These are phyloP conservation scores for Tribolium freemani DNA, from an alignment of 2,888 invertebrate genomes.

Conservation along the genomic window DNA sequence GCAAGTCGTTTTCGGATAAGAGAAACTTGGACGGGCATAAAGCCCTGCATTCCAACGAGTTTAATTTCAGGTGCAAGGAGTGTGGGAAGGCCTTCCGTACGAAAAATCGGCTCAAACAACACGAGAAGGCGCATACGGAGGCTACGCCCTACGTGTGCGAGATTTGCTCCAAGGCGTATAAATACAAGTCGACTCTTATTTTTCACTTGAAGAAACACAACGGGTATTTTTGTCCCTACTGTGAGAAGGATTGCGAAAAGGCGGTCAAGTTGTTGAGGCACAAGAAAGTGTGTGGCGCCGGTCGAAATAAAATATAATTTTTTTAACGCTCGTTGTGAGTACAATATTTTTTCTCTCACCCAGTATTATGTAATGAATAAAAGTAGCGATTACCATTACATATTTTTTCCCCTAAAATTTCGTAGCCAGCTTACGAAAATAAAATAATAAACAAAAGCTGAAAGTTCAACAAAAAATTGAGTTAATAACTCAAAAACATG, in stretches of 20 bases:
- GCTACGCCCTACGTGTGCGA: constrained; percentile 58
- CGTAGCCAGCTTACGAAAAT: no score
- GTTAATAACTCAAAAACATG: no score
- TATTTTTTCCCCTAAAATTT: no score
- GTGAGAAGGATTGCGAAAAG: constrained; percentile 48
- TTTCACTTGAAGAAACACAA: constrained; percentile 61
- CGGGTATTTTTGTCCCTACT: constrained; percentile 49
- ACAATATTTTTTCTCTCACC: no score
- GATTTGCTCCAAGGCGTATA: constrained; percentile 61
- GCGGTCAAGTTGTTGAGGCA: constrained; percentile 43
- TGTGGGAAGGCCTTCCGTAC: constrained; percentile 62
- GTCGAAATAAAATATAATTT: background rate
- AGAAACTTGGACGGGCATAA: constrained; percentile 65
- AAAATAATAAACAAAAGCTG: no score
- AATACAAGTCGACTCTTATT: constrained; percentile 63
- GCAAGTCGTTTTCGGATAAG: constrained; percentile 64
- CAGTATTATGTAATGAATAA: no score
- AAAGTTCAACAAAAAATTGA: no score
- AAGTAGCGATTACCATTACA: no score
- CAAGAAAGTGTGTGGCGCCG: constrained; percentile 40
- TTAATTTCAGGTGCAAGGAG: constrained; percentile 58
- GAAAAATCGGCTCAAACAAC: constrained; percentile 61
- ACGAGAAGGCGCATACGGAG: constrained; percentile 59
- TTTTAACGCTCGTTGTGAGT: background rate
- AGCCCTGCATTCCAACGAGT: constrained; percentile 60